Percentiles rank a stretch among this genome's conserved stretches.
phyloP scores from a whole-genome alignment of 1,140 invertebrate species.

The Matsumurasca onukii region DNA sequence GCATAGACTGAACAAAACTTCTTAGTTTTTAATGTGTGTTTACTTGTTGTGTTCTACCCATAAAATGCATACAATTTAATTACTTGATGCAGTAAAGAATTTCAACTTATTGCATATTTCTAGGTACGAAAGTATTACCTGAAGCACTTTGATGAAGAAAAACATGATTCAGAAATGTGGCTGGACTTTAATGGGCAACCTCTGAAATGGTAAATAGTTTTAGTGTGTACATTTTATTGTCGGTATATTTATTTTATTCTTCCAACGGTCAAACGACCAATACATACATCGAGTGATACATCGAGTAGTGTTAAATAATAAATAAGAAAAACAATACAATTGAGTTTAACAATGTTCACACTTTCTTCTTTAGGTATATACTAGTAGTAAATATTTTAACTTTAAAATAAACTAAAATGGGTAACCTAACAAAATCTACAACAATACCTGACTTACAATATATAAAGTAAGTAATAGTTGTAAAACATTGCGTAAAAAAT shows the following conservation, averaged over 20 bases:
- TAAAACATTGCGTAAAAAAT: not conserved
- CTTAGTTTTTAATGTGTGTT: too few species aligned
- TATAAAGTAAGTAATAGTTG: not conserved
- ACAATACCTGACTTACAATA: not conserved
- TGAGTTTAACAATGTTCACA: too few species aligned
- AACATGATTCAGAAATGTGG: constrained; percentile 90
- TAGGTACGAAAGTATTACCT: constrained; percentile 91
- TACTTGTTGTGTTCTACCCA: too few species aligned
- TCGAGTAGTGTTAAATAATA: too few species aligned
- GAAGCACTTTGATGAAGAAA: constrained; percentile 76
- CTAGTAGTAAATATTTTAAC: not conserved
- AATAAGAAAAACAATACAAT: too few species aligned
- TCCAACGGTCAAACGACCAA: too few species aligned
- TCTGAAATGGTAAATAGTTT: constrained; percentile 72
- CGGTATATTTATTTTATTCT: not conserved
- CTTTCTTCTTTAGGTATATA: not conserved
- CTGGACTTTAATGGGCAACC: constrained; percentile 90
- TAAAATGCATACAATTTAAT: too few species aligned
- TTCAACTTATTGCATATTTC: too few species aligned
- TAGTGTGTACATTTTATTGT: not conserved
- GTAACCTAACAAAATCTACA: not conserved
- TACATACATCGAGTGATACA: too few species aligned
- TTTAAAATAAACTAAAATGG: not conserved
- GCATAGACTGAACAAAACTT: too few species aligned
- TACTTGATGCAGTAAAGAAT: too few species aligned